Evolutionary conservation across 2,113 vertebrate species (phyloP), one percentile per base, ranked within the genome.

Genomic region (Terrapene triunguis): DNA sequence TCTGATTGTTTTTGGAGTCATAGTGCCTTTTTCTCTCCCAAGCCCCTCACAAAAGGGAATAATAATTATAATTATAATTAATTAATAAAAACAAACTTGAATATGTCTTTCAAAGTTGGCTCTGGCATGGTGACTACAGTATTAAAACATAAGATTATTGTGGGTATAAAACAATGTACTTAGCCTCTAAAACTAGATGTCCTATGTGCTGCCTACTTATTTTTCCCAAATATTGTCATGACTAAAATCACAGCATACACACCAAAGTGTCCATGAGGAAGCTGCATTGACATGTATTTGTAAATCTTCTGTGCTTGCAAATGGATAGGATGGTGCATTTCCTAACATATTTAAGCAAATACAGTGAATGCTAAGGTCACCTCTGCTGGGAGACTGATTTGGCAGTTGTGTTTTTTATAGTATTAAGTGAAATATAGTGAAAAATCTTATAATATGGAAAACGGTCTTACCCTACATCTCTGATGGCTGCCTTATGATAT

Each of bases 401-500:
- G 89, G 44, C 14, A 13, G 0, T 1, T 57, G 35, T 3, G 1
- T 24, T 25, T 94, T 95, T 35, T 81, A 85, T 72, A 51, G 85
- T 89, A 22, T 88, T 80, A 54, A 84, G 78, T 83, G 62, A 91
- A 96, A 91, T 32, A 42, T 88, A 96, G 54, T 29, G 42, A 87
- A 87, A 55, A 89, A 65, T 85, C 83, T 59, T 89, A 76, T 95
- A 87, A 89, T 74, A 57, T 85, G 85, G 85, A 89, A 87, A 74
- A 86, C 3, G 72, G 14, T 89, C 82, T 90, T 84, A 84, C 16
- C 51, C 25, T 82, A 76, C 47, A 80, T 72, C 47, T 87, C 48
- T 93, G 95, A 89, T 94, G 95, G 95, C 79, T 91, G 11, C 94
- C 94, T 93, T 69, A 22, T 81, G 65, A 97, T 95, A 95, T 92